Evolutionary conservation across 2,113 vertebrate species (phyloP).

Genomic region (Echinops telfairi): DNA sequence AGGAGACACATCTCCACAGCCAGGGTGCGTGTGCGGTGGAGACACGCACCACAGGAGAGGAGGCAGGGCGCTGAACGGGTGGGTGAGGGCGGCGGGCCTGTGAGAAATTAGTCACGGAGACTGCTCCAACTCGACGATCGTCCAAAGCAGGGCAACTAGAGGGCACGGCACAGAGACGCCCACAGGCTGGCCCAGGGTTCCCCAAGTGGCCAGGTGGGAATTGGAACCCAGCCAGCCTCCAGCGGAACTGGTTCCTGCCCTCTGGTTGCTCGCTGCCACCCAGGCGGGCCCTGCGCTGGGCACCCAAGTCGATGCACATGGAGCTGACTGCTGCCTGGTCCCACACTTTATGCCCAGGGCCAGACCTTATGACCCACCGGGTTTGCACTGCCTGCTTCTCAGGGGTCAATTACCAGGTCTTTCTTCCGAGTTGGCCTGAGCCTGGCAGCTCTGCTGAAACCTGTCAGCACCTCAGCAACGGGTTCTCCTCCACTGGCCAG

Average conservation of each 20-base stretch:
- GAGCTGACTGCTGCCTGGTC: not conserved
- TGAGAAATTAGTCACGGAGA: rapidly evolving
- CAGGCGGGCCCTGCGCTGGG: not conserved
- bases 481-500: not conserved
- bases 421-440: not conserved
- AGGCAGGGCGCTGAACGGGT: no score
- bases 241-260: not conserved
- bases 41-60: rapidly evolving
- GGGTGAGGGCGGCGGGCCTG: not conserved
- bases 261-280: not conserved
- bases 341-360: not conserved
- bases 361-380: not conserved
- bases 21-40: rapidly evolving
- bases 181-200: not conserved
- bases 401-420: not conserved
- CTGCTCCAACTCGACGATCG: rapidly evolving
- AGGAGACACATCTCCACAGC: not conserved
- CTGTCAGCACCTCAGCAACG: not conserved
- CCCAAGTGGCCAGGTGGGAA: not conserved
- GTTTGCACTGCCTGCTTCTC: not conserved
- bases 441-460: not conserved
- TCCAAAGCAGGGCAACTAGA: no score
- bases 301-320: not conserved
- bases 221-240: not conserved
- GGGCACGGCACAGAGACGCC: not conserved